Base-by-base conservation (phyloP, 2,888 invertebrate species). In the Caenorhabditis afra region DNA sequence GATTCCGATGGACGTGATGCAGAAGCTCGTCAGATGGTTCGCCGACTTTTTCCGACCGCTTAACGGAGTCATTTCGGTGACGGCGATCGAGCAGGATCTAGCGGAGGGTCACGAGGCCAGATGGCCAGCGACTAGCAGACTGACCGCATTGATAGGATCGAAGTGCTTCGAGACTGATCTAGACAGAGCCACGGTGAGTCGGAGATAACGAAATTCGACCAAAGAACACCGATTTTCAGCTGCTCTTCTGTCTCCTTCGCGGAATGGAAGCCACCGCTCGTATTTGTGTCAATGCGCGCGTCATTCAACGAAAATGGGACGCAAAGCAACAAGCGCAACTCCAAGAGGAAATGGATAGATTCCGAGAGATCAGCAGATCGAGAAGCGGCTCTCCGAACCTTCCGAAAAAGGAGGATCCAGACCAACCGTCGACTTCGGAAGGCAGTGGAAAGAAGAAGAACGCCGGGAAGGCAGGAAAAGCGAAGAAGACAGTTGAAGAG, bases 141-240 rank as follows among this genome's bases (percentile, higher is more conserved):
- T 79, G 18, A 59, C 79, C 5, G 49, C 64, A 14, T 53, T 84
- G 3, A 75, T 70, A 14, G 70, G 62, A 18, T 45, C 37, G n/a
- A 82, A 82, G 50, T 57, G 67, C 29, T 83, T 71, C 37, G 85
- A 85, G 62, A 83, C 78, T 8, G 82, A 82, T 61, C 23, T 71
- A 41, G 83, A 85, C 57, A 70, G 82, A 29, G 78, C 85, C 5
- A 44, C 68, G 58, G 83, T 83, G 35, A 41, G 29, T 7, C 7
- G 29, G 4, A 29, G 62, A 10, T n/a, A n/a, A n/a, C n/a, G n/a
- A n/a, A 53, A 49, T 8, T 49, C 18, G 8, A 49, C 10, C 7
- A 49, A 4, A 8, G 3, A 16, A 11, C n/a, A 49, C 18, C n/a
- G n/a, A n/a, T 49, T 49, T 49, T 49, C 59, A 83, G 77, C 65